These are phyloP conservation scores for Ellobium chinense DNA, from an alignment of 2,888 invertebrate genomes.

Conservation along the genomic window DNA sequence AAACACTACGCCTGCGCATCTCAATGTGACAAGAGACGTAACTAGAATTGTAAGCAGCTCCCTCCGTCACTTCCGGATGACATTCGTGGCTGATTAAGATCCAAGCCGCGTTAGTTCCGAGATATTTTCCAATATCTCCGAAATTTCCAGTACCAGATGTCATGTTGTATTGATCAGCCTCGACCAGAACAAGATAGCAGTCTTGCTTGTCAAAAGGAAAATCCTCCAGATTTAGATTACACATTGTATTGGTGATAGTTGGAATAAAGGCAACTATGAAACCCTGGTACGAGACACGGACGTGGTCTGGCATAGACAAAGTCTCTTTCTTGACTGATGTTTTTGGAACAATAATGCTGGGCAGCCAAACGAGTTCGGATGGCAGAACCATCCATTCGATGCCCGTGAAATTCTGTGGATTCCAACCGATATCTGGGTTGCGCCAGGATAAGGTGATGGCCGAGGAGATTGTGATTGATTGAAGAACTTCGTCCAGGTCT, in stretches of 20 bases:
- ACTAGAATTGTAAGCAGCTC: not conserved
- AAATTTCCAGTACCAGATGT: not conserved
- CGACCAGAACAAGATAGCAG: conserved; percentile 7
- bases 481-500: not conserved
- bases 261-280: not conserved
- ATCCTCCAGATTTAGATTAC: conserved; percentile 5
- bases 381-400: not conserved
- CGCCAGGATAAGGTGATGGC: conserved; percentile 6
- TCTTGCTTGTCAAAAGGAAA: conserved; percentile 27
- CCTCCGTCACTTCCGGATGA: not conserved
- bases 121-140: conserved; percentile 7
- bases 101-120: conserved; percentile 35
- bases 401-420: not conserved
- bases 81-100: not conserved
- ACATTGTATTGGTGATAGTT: conserved; percentile 15
- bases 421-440: not conserved
- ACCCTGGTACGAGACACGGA: not conserved
- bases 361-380: conserved; percentile 5
- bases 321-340: not conserved
- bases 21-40: conserved; percentile 8
- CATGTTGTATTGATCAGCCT: conserved; percentile 13
- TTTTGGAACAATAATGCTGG: conserved; percentile 6
- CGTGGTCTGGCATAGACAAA: not conserved
- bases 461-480: conserved; percentile 4
- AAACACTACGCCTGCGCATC: conserved; percentile 16